Evolutionary conservation across 2,888 invertebrate genomes (phyloP).

Genomic region (Leucozona laternaria): DNA sequence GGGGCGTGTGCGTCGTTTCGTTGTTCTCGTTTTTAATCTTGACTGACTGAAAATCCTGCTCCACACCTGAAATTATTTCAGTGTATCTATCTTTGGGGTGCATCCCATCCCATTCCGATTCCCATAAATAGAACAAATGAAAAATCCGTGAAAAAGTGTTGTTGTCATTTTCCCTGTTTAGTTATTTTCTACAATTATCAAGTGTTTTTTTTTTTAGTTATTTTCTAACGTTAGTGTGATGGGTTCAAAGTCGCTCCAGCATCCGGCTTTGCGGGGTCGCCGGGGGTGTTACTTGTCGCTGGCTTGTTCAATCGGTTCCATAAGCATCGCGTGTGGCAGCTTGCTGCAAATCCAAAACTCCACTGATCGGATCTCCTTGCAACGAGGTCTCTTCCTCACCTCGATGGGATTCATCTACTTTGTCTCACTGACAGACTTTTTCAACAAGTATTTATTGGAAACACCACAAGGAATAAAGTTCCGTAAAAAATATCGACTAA

Average conservation of each 20-base stretch:
- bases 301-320: conserved; percentile 83
- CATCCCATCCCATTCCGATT: conserved; percentile 10
- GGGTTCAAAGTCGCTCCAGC: conserved; percentile 76
- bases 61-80: conserved; percentile 12
- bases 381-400: conserved; percentile 86
- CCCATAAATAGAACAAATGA: conserved; percentile 13
- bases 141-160: conserved; percentile 3
- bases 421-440: conserved; percentile 87
- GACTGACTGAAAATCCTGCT: conserved; percentile 9
- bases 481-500: conserved; percentile 87
- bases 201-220: conserved; percentile 41
- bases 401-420: conserved; percentile 88
- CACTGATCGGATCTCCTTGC: conserved; percentile 86
- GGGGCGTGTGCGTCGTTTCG: conserved; percentile 64
- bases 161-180: conserved; percentile 3
- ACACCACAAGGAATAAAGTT: conserved; percentile 86
- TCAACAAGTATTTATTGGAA: conserved; percentile 86
- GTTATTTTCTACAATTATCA: conserved; percentile 13
- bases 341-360: conserved; percentile 82
- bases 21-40: conserved; percentile 11
- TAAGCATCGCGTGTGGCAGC: conserved; percentile 83
- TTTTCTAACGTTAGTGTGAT: conserved; percentile 40
- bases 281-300: conserved; percentile 82
- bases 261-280: conserved; percentile 77
- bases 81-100: conserved; percentile 26